Evolutionary conservation across 2,888 invertebrate genomes (phyloP), one percentile per base, ranked within the genome.

Genomic region (Aelia acuminata): DNA sequence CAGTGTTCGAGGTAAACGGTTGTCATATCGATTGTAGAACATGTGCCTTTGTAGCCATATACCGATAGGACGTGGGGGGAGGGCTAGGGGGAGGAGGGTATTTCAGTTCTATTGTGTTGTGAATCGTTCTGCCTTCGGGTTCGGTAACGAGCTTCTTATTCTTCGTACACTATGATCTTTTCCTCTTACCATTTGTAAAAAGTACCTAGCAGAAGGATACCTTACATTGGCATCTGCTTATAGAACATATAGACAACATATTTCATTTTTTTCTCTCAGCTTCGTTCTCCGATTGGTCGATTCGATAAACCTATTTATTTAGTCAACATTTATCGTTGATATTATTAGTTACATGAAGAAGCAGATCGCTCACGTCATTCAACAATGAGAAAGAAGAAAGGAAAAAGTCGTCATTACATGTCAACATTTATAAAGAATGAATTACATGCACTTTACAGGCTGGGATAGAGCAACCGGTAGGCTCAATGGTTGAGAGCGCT

Each of bases 91-190:
- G 43, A 10, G 43, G n/a, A 53, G 13, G 63, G 63, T 70, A 70
- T 70, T 70, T 70, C 63, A 35, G 31, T 70, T 70, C 63, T 70
- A 70, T 70, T 70, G 63, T 70, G 63, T 70, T 18, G 5, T 7
- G 31, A 8, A 70, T 31, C 63, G 31, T 35, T 70, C 18, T 70
- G 18, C 63, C 63, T 20, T 8, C 63, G 18, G 8, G 13, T 35
- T 35, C 31, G 31, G 31, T 70, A 70, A 70, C 31, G 63, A 70
- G 63, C 63, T 70, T 70, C 63, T 35, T 35, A 57, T 70, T 70
- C 63, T 70, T 35, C 31, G 63, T 31, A 35, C 63, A 35, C 63
- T 70, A 70, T 70, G 10, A 70, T 70, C 63, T 70, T 70, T 70
- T 70, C 31, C 63, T 70, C 63, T 70, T 70, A 18, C 31, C 63